Evolutionary conservation across 2,888 invertebrate genomes (phyloP).

Genomic region (Cactoblastis cactorum): DNA sequence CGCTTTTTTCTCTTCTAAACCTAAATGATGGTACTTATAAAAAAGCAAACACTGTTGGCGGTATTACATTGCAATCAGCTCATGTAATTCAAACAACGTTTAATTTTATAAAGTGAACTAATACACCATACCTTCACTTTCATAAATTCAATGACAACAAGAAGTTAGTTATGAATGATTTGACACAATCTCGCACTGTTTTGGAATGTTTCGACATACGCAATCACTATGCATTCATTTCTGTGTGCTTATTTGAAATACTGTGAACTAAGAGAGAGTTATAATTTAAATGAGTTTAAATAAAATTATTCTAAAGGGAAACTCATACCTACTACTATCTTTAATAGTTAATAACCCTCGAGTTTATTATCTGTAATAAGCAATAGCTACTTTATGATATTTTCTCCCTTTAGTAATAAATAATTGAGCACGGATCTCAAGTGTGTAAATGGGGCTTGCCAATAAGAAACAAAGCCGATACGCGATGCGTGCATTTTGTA

Average conservation of each 20-base stretch:
- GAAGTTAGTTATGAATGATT: neutral
- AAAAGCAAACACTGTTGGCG: conserved; percentile 5
- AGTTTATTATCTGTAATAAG: neutral
- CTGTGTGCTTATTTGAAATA: neutral
- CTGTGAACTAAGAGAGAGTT: neutral
- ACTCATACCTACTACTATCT: no score
- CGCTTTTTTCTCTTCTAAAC: conserved; percentile 11
- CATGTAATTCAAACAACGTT: neutral
- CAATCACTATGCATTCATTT: neutral
- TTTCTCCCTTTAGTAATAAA: neutral
- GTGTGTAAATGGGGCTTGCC: conserved; percentile 14
- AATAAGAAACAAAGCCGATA: conserved; percentile 25
- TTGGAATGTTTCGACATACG: conserved; percentile 1
- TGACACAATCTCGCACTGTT: neutral
- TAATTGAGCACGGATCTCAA: conserved; percentile 7
- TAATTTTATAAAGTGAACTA: neutral
- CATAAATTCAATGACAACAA: conserved; percentile 1
- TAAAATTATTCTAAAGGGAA: neutral
- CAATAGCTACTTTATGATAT: neutral
- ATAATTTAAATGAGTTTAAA: neutral
- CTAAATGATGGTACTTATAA: conserved; percentile 7
- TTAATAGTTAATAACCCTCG: neutral
- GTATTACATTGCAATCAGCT: neutral
- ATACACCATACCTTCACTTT: conserved; percentile 6
- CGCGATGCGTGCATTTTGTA: conserved; percentile 34